Evolutionary conservation across 1,140 invertebrate genomes (phyloP), one percentile per base, ranked within the genome.

Genomic region (Drosophila ercepeae): DNA sequence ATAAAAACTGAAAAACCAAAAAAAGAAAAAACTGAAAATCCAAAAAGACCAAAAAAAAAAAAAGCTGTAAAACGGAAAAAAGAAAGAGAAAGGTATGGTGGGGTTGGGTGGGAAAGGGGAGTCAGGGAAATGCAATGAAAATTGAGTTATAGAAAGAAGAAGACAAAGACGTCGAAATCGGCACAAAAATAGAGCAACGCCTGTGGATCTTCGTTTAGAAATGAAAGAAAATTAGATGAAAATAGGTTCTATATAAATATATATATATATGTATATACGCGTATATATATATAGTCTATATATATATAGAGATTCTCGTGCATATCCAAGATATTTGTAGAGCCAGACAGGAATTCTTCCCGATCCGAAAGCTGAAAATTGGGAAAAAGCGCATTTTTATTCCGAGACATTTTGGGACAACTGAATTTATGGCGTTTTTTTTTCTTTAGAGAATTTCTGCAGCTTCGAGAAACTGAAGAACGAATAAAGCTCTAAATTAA

Each of bases 181-280:
- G 51, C 70, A 67, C 63, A 79, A 64, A 84, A 84, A 84, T 84
- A 84, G 81, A 84, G 81, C 79, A 79, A 75, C 74, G 64, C 78
- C 58, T 83, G 78, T 83, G 64, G 46, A 67, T n/a, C n/a, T n/a
- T n/a, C n/a, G n/a, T n/a, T n/a, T 67, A 71, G 79, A 84, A 83
- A 84, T 83, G 61, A 84, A 81, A 73, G 77, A 81, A 81, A 84
- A 84, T 84, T 84, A 84, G 71, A 84, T 86, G 75, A 83, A 83
- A 83, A 83, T 83, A 84, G 75, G 75, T 57, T 67, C 79, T 78
- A 78, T 82, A 83, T 74, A 83, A 67, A 71, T 78, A 69, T 53
- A 45, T 73, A 61, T 42, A 34, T 9, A 44, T 23, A 25, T 23
- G 23, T 41, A 50, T 18, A 57, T 16, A 32, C 21, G 19, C 45